Conservation (phyloP, 1,140 invertebrate species). For the Zaprionus tsacasi region DNA sequence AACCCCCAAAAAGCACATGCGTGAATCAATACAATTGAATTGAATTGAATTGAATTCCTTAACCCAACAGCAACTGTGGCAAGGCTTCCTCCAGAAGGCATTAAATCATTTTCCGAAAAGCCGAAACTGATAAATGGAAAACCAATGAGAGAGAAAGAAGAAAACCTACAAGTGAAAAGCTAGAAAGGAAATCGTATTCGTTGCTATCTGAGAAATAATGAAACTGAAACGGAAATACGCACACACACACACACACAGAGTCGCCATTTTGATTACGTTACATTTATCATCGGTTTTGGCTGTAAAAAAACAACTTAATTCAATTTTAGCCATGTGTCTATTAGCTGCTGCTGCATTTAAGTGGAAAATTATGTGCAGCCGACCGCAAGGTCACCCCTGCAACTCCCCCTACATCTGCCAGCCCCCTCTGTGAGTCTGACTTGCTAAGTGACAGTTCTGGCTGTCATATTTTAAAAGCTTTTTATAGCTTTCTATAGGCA, state of each 20-base stretch:
- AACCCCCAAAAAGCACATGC: too few species aligned
- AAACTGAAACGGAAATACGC: background rate
- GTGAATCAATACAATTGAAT: too few species aligned
- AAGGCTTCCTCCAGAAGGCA: too few species aligned
- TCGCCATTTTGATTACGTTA: constrained; percentile 33
- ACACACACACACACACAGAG: too few species aligned
- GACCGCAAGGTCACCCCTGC: background rate
- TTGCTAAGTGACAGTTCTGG: constrained; percentile 24
- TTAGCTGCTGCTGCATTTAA: constrained; percentile 77
- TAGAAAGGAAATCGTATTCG: background rate
- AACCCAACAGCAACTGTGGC: too few species aligned
- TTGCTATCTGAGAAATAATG: background rate
- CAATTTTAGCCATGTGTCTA: constrained; percentile 79
- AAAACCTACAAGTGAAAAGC: background rate
- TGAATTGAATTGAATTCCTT: too few species aligned
- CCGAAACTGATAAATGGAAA: background rate
- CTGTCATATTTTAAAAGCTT: constrained; percentile 36
- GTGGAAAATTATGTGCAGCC: constrained; percentile 75
- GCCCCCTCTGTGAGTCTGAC: background rate
- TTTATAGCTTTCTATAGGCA: constrained; percentile 7
- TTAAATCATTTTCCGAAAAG: background rate
- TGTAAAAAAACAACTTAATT: constrained; percentile 65
- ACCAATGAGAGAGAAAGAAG: background rate
- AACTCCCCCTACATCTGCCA: background rate
- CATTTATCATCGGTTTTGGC: constrained; percentile 42